These are phyloP conservation scores for Stenodema calcarata DNA, from an alignment of 2,888 invertebrate species.

Conservation along the genomic window DNA sequence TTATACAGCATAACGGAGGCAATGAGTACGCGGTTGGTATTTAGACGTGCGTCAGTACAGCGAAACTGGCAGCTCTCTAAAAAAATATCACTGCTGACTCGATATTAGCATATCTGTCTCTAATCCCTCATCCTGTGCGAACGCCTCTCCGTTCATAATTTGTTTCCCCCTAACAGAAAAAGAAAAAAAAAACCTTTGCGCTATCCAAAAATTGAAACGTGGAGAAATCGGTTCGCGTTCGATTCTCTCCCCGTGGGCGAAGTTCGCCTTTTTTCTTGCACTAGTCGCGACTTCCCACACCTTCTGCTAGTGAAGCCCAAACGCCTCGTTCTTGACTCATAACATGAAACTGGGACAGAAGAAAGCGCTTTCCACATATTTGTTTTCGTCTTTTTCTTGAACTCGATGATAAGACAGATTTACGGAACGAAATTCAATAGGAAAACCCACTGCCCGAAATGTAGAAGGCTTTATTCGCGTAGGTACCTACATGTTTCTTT, in stretches of 20 bases:
- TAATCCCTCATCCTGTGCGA: not conserved
- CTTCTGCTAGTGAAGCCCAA: not conserved
- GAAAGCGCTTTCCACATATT: not conserved
- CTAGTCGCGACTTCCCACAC: conserved; percentile 12
- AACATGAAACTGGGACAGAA: not conserved
- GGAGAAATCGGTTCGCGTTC: not conserved
- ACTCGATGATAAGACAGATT: not conserved
- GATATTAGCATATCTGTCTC: not conserved
- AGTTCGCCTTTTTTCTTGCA: conserved; percentile 4
- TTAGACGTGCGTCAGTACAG: too few relatives aligned
- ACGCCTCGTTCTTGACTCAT: conserved; percentile 15
- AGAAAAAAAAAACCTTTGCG: not conserved
- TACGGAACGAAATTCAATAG: too few relatives aligned
- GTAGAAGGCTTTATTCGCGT: too few relatives aligned
- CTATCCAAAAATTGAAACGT: not conserved
- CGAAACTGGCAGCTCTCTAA: not conserved
- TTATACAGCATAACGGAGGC: too few relatives aligned
- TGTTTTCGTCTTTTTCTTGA: not conserved
- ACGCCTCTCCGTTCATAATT: not conserved
- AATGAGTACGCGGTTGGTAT: too few relatives aligned
- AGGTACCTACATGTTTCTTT: too few relatives aligned
- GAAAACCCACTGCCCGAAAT: too few relatives aligned
- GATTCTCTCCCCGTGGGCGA: not conserved
- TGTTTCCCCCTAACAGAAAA: too few relatives aligned
- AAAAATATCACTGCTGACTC: not conserved